Base-by-base conservation (phyloP, 2,888 invertebrate species). In the Gnatocerus cornutus region DNA sequence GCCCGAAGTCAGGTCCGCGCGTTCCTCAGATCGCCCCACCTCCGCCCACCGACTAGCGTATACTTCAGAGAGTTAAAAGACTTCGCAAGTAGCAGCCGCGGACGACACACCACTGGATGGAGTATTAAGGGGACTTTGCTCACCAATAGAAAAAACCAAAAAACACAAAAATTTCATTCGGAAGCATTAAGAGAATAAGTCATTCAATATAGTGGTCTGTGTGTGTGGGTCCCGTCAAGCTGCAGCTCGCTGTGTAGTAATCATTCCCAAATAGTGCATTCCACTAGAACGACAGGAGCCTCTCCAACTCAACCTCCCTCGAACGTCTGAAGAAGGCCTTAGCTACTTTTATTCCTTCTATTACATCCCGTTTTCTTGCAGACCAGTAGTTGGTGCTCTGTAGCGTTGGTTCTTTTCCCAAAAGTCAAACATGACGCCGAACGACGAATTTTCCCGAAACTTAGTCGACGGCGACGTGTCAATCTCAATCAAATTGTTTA, bases 41-140 rank as follows among this genome's bases (percentile, higher is more conserved):
- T 76, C 76, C 77, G 77, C 79, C 80, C 79, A 78, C 77, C 76
- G 77, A 79, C 77, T 83, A 82, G 82, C 81, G 82, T 84, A 81
- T 81, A 82, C 82, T 83, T 83, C 83, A 82, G 84, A 84, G 84
- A 84, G 84, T 81, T 82, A 84, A 79, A 84, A 84, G 84, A 84
- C 84, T 84, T 84, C 79, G 83, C 79, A 75, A 78, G 80, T 81
- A 77, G 77, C 80, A 79, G 79, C 77, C 78, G 76, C 77, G 77
- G 77, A 78, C 67, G 27, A 56, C 69, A 62, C 64, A 68, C 64
- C 63, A 53, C 62, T 45, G 66, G 50, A 50, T 61, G 48, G 48
- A 50, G 29, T 41, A 56, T 14, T 30, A 12, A 55, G 39, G 59
- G 59, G 46, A 48, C 53, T 50, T 52, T 52, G 52, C 61, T 52